Percentiles rank a stretch among this genome's conserved stretches.
These are phyloP conservation scores for Oncopodura yosiiana DNA, from an alignment of 1,140 invertebrate genomes.

Conservation along the genomic window DNA sequence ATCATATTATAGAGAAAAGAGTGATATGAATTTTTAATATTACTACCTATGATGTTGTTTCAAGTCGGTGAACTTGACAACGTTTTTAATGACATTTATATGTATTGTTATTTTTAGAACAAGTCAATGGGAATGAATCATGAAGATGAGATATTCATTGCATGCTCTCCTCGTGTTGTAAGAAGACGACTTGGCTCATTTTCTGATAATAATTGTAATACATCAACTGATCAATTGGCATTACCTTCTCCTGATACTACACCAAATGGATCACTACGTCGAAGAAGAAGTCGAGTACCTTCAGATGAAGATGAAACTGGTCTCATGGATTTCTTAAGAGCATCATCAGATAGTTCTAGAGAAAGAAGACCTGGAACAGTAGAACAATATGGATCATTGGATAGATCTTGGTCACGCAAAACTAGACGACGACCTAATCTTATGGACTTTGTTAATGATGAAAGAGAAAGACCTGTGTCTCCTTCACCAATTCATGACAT, in stretches of 20 bases:
- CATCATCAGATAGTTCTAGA: slow-evolving; percentile 56
- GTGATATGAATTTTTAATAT: too few species aligned
- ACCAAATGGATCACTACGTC: slow-evolving; percentile 71
- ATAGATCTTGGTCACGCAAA: slow-evolving; percentile 78
- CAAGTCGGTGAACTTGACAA: too few species aligned
- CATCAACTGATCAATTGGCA: slow-evolving; percentile 25
- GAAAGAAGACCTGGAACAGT: slow-evolving; percentile 46
- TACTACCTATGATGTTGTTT: too few species aligned
- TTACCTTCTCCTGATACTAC: slow-evolving; percentile 57
- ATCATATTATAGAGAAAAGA: too few species aligned
- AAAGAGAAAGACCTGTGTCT: slow-evolving; percentile 62
- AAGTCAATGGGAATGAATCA: slow-evolving; percentile 39
- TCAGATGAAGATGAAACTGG: slow-evolving; percentile 74
- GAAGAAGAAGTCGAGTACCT: slow-evolving; percentile 65
- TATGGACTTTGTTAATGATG: slow-evolving; percentile 43
- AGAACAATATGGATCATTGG: slow-evolving; percentile 45
- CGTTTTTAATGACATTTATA: neutral
- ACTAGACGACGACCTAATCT: slow-evolving; percentile 60
- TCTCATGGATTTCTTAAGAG: slow-evolving; percentile 73
- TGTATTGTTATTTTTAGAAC: slow-evolving; percentile 17
- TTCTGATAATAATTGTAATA: slow-evolving; percentile 40
- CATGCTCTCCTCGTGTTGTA: slow-evolving; percentile 55
- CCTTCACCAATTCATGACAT: slow-evolving; percentile 43
- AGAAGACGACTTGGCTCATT: slow-evolving; percentile 58
- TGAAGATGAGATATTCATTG: slow-evolving; percentile 51